Conservation (phyloP, 1,140 invertebrate genomes). For the Penaeus indicus region DNA sequence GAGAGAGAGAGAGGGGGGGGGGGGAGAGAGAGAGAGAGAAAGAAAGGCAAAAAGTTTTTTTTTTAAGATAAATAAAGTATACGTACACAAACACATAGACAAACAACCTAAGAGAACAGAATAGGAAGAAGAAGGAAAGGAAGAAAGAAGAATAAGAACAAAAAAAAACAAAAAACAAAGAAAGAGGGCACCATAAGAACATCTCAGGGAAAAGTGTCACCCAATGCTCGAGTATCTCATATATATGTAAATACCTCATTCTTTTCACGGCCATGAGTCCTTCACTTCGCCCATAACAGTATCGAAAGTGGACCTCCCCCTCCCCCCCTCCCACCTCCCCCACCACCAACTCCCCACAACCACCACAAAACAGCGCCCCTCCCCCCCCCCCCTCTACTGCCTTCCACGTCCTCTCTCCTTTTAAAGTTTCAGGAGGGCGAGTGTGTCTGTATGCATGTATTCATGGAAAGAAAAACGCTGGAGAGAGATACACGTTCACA, state of each 20-base stretch:
- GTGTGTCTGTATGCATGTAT: slow-evolving; percentile 8
- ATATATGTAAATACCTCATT: no score
- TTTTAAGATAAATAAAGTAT: no score
- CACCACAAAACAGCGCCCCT: not conserved
- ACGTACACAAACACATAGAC: slow-evolving; percentile 8
- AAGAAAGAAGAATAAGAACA: not conserved
- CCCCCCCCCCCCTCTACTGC: not conserved
- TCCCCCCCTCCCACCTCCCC: not conserved
- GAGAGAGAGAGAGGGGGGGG: not conserved
- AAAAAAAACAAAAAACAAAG: no score
- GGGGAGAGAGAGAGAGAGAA: not conserved
- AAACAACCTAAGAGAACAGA: not conserved
- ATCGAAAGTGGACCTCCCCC: not conserved
- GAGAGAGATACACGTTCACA: no score
- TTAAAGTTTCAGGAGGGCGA: no score
- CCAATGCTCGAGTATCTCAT: no score
- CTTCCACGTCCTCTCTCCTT: not conserved
- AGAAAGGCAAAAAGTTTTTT: no score
- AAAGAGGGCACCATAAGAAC: no score
- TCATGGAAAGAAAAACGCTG: not conserved
- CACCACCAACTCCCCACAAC: not conserved
- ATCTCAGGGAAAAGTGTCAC: no score
- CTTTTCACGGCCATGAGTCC: no score
- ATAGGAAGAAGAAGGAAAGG: not conserved
- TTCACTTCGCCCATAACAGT: not conserved